Percentiles rank a stretch among this genome's conserved stretches.
Conservation (phyloP, 2,888 invertebrate species). For the Drosophila multiciliata region DNA sequence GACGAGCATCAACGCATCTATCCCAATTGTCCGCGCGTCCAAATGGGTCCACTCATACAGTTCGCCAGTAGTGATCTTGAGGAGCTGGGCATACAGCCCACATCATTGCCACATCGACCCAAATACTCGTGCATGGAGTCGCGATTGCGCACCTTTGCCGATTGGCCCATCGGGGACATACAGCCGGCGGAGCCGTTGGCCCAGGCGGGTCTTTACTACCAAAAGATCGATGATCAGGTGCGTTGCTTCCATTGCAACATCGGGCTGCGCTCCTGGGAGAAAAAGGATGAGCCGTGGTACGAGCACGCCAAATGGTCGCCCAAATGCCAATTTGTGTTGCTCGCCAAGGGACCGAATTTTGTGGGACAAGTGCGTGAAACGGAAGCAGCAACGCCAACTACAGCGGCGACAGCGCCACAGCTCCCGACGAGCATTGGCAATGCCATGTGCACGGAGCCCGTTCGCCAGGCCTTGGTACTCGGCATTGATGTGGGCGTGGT, state of each 20-base stretch:
- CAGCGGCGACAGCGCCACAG: slow-evolving; percentile 53
- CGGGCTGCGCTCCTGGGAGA: slow-evolving; percentile 95
- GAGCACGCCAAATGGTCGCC: slow-evolving; percentile 98
- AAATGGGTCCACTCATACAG: slow-evolving; percentile 85
- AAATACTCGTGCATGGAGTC: slow-evolving; percentile 89
- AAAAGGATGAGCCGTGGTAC: slow-evolving; percentile 95
- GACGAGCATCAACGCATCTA: slow-evolving; percentile 93
- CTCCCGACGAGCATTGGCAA: slow-evolving; percentile 34
- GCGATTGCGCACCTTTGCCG: slow-evolving; percentile 89
- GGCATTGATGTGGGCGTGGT: slow-evolving; percentile 87
- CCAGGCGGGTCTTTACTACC: slow-evolving; percentile 95
- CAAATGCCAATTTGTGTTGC: slow-evolving; percentile 92
- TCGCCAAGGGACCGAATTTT: slow-evolving; percentile 93
- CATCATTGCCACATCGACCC: slow-evolving; percentile 88
- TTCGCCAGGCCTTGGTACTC: slow-evolving; percentile 87
- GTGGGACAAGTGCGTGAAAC: slow-evolving; percentile 86
- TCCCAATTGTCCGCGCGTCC: slow-evolving; percentile 89
- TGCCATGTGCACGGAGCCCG: slow-evolving; percentile 85
- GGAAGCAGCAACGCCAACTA: slow-evolving; percentile 32
- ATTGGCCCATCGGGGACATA: slow-evolving; percentile 91
- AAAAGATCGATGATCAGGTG: slow-evolving; percentile 89
- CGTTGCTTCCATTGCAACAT: slow-evolving; percentile 98
- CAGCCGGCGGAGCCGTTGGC: slow-evolving; percentile 92
- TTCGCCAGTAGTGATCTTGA: slow-evolving; percentile 85
- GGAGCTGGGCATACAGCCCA: slow-evolving; percentile 86